These are phyloP conservation scores for Elephantulus edwardii DNA, from an alignment of 2,113 vertebrate species.

Conservation along the genomic window DNA sequence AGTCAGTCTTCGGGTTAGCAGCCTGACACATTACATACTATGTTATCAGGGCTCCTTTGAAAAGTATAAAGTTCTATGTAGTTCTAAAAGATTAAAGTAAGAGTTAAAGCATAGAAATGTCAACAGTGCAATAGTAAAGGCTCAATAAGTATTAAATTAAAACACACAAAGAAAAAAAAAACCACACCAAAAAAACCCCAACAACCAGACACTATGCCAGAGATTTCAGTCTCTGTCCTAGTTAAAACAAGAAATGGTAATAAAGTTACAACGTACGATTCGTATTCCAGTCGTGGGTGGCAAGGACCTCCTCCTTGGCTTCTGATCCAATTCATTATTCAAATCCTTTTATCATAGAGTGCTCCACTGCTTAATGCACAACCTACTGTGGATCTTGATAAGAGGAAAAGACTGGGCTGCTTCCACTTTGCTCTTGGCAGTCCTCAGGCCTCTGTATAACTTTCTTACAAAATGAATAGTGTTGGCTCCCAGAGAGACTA, in stretches of 20 bases:
- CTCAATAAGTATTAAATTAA: slow-evolving; percentile 10
- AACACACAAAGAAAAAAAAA: too few relatives aligned
- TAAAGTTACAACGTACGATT: slow-evolving; percentile 58
- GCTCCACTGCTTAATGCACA: slow-evolving; percentile 18
- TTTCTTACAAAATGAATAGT: slow-evolving; percentile 69
- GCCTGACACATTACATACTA: too few relatives aligned
- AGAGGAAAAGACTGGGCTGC: slow-evolving; percentile 58
- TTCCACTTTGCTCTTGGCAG: slow-evolving; percentile 70
- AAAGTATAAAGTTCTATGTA: neutral
- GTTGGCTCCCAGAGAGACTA: slow-evolving; percentile 70
- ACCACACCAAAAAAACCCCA: too few relatives aligned
- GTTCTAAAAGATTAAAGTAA: neutral
- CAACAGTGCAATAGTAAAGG: neutral
- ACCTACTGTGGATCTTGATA: slow-evolving; percentile 69
- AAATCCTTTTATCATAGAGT: slow-evolving; percentile 46
- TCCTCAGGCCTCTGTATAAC: slow-evolving; percentile 54
- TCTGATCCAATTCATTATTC: slow-evolving; percentile 67
- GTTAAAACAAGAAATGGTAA: slow-evolving; percentile 56
- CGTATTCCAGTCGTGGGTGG: slow-evolving; percentile 56
- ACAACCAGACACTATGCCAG: neutral
- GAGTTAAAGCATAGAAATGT: neutral
- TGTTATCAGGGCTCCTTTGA: too few relatives aligned
- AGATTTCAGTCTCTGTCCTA: slow-evolving; percentile 29
- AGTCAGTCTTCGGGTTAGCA: too few relatives aligned
- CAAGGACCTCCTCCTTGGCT: slow-evolving; percentile 50